Conservation (phyloP, 2,888 invertebrate genomes). For the Notodromas monacha region DNA sequence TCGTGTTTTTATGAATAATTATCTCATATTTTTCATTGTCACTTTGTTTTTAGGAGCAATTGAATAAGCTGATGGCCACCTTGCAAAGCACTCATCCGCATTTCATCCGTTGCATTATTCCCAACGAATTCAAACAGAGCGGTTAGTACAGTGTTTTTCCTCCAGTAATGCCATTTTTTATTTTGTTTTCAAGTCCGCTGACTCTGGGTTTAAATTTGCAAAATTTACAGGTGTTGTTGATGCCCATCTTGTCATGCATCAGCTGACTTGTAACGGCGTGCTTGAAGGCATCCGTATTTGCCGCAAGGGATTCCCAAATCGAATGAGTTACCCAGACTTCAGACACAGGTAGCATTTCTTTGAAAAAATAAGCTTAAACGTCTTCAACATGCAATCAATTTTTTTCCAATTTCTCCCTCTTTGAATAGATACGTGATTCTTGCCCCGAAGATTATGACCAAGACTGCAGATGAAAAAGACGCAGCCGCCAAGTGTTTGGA, state of each 20-base stretch:
- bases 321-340: constrained; percentile 98
- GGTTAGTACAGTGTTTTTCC: too few relatives aligned
- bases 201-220: too few relatives aligned
- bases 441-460: constrained; percentile 67
- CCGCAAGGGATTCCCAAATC: constrained; percentile 98
- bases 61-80: constrained; percentile 21
- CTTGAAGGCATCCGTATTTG: neutral
- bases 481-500: constrained; percentile 62
- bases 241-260: constrained; percentile 7
- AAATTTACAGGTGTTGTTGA: too few relatives aligned
- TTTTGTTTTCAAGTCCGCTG: too few relatives aligned
- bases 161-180: too few relatives aligned
- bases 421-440: constrained; percentile 93
- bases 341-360: constrained; percentile 88
- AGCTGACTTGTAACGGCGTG: constrained; percentile 2
- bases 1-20: too few relatives aligned
- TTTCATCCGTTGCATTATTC: constrained; percentile 23
- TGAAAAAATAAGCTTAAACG: too few relatives aligned
- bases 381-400: too few relatives aligned
- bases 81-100: constrained; percentile 20
- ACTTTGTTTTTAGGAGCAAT: constrained; percentile 13
- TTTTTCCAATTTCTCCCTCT: too few relatives aligned
- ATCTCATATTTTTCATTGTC: too few relatives aligned
- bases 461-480: constrained; percentile 44
- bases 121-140: constrained; percentile 20